Percentiles rank a stretch among this genome's conserved stretches.
phyloP scores from a whole-genome alignment of 2,888 invertebrate genomes.

The Oasisia sp. region DNA sequence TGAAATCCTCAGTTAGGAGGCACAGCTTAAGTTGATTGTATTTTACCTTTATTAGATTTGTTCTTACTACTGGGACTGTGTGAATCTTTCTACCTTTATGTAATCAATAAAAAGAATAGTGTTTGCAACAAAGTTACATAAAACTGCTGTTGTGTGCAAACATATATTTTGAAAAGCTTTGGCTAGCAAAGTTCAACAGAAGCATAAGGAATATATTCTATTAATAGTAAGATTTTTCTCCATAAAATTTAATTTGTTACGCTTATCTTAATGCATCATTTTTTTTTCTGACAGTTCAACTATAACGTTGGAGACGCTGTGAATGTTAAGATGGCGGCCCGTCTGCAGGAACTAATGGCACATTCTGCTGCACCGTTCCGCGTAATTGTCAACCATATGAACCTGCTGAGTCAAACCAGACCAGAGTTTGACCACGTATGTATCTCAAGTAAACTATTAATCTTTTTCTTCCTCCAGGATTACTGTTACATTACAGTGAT shows the following conservation, averaged over 20 bases:
- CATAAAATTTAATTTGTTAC: not conserved
- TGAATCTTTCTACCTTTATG: not conserved
- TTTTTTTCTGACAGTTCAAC: not conserved
- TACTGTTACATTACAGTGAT: not conserved
- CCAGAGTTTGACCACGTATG: constrained; percentile 49
- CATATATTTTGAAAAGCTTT: not conserved
- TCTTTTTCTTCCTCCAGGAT: constrained; percentile 27
- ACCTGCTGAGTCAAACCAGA: constrained; percentile 31
- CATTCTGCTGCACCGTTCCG: constrained; percentile 38
- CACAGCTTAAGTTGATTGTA: not conserved
- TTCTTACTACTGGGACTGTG: not conserved
- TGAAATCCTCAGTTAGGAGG: not conserved
- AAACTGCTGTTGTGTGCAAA: no score
- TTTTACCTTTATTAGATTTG: not conserved
- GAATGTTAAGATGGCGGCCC: not conserved
- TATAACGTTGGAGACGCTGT: not conserved
- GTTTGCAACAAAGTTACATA: not conserved
- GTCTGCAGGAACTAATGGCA: constrained; percentile 36
- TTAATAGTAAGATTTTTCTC: not conserved
- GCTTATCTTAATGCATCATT: not conserved
- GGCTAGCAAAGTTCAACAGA: not conserved
- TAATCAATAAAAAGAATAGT: not conserved
- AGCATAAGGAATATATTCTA: not conserved
- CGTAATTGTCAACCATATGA: constrained; percentile 57
- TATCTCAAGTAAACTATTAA: not conserved